Percentiles rank a stretch among this genome's conserved stretches.
Conservation (phyloP, 2,113 vertebrate genomes). For the Pimephales promelas region DNA sequence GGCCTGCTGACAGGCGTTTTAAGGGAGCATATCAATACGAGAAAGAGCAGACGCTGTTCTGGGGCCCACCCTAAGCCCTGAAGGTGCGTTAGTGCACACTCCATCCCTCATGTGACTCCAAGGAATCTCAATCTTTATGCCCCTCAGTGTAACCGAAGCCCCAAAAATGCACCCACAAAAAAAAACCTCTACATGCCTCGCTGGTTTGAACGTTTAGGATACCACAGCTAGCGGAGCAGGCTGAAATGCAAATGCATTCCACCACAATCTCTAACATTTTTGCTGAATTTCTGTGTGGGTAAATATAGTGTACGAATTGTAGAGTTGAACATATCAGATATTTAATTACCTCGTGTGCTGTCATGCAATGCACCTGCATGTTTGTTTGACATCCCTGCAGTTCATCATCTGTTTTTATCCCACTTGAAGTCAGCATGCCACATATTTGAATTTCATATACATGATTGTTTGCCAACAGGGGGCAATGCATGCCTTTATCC, state of each 20-base stretch:
- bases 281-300: constrained; percentile 23
- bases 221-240: constrained; percentile 46
- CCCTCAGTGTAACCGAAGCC: constrained; percentile 51
- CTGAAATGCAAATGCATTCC: constrained; percentile 53
- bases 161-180: constrained; percentile 49
- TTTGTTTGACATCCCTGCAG: background rate
- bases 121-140: constrained; percentile 48
- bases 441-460: constrained; percentile 39
- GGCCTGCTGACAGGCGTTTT: constrained; percentile 70
- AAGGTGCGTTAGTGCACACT: constrained; percentile 51
- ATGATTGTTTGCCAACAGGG: constrained; percentile 62
- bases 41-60: constrained; percentile 54
- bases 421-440: background rate
- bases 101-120: constrained; percentile 48
- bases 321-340: background rate
- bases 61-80: constrained; percentile 50
- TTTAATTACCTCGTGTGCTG: constrained; percentile 47
- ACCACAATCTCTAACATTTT: constrained; percentile 43
- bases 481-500: constrained; percentile 58
- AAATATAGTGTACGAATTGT: constrained; percentile 33
- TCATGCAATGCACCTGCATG: constrained; percentile 44
- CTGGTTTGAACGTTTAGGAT: constrained; percentile 53
- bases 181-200: constrained; percentile 49
- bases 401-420: constrained; percentile 22
- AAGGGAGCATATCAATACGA: constrained; percentile 42